These are phyloP conservation scores for Apodemia mormo DNA, from an alignment of 2,888 invertebrate genomes.

Conservation along the genomic window DNA sequence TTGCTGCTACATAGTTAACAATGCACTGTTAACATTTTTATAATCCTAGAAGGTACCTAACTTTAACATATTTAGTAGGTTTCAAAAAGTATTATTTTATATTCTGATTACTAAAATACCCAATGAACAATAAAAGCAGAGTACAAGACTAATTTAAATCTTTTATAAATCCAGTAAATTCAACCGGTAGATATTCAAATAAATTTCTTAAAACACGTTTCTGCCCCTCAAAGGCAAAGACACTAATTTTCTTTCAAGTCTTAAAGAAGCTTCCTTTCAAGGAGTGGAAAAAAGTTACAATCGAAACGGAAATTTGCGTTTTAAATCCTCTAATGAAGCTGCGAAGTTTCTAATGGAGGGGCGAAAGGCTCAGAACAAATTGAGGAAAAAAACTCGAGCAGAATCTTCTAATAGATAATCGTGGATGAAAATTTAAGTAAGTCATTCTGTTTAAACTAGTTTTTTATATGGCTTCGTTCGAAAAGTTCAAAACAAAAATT, in stretches of 20 bases:
- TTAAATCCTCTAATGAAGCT: conserved; percentile 82
- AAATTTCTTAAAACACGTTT: conserved; percentile 71
- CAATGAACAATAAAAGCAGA: conserved; percentile 1
- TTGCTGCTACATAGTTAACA: too few species aligned
- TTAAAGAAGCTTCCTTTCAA: conserved; percentile 79
- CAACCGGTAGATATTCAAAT: conserved; percentile 61
- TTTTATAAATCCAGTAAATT: conserved; percentile 53
- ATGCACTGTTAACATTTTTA: too few species aligned
- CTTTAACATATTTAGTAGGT: too few species aligned
- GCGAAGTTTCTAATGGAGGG: conserved; percentile 80
- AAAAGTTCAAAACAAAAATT: background rate
- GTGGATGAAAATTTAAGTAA: conserved; percentile 29
- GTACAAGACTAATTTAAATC: conserved; percentile 11
- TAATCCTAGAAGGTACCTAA: too few species aligned
- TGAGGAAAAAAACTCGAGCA: conserved; percentile 62
- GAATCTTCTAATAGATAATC: conserved; percentile 27
- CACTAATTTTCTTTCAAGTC: conserved; percentile 78
- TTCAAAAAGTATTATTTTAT: conserved; percentile 3
- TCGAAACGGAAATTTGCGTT: conserved; percentile 82
- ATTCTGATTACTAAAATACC: background rate
- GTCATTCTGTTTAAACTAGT: conserved; percentile 17
- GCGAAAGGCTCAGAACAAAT: conserved; percentile 75
- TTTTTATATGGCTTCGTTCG: background rate
- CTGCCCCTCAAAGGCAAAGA: conserved; percentile 75
- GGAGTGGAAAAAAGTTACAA: conserved; percentile 81